Evolutionary conservation across 2,113 vertebrate genomes (phyloP).

Genomic region (Phylloscopus whistleri): DNA sequence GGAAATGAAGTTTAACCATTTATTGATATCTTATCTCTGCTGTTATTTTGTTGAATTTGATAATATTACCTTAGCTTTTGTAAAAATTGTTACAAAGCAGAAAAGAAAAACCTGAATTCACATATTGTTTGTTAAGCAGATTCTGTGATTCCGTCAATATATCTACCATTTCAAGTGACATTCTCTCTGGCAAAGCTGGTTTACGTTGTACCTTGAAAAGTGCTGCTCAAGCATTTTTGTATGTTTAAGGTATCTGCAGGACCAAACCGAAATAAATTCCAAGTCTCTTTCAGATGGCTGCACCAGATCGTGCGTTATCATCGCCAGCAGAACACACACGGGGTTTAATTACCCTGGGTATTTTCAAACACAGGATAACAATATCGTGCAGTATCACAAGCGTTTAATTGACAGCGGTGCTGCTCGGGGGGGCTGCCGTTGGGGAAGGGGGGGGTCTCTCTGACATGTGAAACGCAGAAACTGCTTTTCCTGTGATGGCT

Average conservation of each 20-base stretch:
- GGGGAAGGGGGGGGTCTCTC: neutral
- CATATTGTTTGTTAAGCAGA: slow-evolving; percentile 42
- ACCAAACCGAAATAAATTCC: neutral
- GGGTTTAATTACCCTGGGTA: neutral
- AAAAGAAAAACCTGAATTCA: slow-evolving; percentile 30
- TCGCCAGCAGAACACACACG: neutral
- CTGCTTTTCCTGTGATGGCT: neutral
- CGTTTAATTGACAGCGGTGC: neutral
- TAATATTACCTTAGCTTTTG: neutral
- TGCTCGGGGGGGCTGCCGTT: accelerated
- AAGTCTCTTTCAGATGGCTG: neutral
- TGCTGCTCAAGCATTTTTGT: slow-evolving; percentile 27
- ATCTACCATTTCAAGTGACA: slow-evolving; percentile 40
- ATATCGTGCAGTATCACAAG: neutral
- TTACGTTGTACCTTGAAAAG: slow-evolving; percentile 39
- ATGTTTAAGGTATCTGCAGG: slow-evolving; percentile 20
- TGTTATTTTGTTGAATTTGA: slow-evolving; percentile 12
- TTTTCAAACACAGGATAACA: neutral
- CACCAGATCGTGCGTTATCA: neutral
- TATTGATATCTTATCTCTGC: slow-evolving; percentile 42
- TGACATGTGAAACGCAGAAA: neutral
- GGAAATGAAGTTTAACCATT: slow-evolving; percentile 61
- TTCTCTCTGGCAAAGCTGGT: slow-evolving; percentile 62
- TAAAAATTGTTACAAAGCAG: neutral
- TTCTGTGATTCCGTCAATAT: slow-evolving; percentile 29